These are phyloP conservation scores for Sardina pilchardus DNA, from an alignment of 2,113 vertebrate species.

Conservation along the genomic window DNA sequence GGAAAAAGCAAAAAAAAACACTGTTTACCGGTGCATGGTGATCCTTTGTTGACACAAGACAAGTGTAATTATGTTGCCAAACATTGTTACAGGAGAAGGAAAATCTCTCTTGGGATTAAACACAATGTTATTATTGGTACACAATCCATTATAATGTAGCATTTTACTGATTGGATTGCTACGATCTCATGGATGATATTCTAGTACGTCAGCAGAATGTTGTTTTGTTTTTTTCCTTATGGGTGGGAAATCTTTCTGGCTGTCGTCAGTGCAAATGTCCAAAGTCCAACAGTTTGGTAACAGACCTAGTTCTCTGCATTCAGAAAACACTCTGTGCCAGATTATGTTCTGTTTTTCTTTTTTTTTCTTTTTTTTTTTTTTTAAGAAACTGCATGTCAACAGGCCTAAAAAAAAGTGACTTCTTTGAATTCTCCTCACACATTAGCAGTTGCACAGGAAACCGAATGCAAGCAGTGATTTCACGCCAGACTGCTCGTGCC, in stretches of 20 bases:
- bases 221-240: not conserved
- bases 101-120: not conserved
- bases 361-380: not conserved
- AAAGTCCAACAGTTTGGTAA: conserved; percentile 29
- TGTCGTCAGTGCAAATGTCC: not conserved
- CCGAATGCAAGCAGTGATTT: conserved; percentile 22
- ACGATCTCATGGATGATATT: not conserved
- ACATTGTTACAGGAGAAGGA: not conserved
- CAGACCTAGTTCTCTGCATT: not conserved
- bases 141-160: not conserved
- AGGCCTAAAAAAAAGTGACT: not conserved
- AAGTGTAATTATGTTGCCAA: not conserved
- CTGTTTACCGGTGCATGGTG: not conserved
- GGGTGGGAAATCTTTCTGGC: not conserved
- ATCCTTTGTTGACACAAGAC: not conserved
- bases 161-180: not conserved
- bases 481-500: conserved; percentile 14
- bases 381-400: not conserved
- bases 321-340: not conserved
- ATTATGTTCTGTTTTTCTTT: not conserved
- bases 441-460: not conserved
- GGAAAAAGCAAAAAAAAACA: not conserved
- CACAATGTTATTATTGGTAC: not conserved
- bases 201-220: not conserved
- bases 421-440: not conserved